Base-by-base conservation (phyloP, 1,140 invertebrate genomes). In the Leucophenga varia region DNA sequence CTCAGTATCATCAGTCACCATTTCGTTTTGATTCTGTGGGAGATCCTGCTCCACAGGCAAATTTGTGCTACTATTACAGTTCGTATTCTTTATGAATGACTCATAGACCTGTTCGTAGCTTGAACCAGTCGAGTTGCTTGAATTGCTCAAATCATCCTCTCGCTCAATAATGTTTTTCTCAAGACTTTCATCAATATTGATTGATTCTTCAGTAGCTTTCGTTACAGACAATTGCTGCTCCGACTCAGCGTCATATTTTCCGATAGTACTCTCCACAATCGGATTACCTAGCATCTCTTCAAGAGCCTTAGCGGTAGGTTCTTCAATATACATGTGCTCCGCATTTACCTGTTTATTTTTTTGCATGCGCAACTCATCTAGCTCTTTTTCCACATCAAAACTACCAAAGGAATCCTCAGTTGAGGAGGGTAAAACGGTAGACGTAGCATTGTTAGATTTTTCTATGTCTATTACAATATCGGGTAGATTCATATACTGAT, bases 391-490 rank as follows among this genome's bases (percentile, higher is more conserved):
- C 12, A 75, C 67, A 50, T 73, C 69, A 28, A 75, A 72, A 28
- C 63, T 67, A 39, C 44, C 61, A 21, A 70, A 70, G 14, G 43
- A 54, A 19, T 68, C 55, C 10, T 57, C 63, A 18, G 48, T 44
- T 48, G 16, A 3, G 10, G 46, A 17, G 0, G 13, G 32, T 0
- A 38, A 7, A 1, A n/a, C 31, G 5, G 20, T 21, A 4, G 36
- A 30, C 7, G 18, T 20, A 14, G 40, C 31, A 32, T 49, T 52
- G 19, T 31, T 49, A 2, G 64, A 47, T 48, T 73, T 75, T 13
- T 72, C 70, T 43, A 72, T 59, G 49, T 72, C 72, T 38, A 72
- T 73, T 1, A 75, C 63, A 17, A 75, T 75, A 47, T 75, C 72
- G 3, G 68, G 72, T 25, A 74, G 42, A 22, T 75, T 75, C 19